These are phyloP conservation scores for Lamellibrachia luymesi DNA, from an alignment of 1,140 invertebrate genomes.

Conservation along the genomic window DNA sequence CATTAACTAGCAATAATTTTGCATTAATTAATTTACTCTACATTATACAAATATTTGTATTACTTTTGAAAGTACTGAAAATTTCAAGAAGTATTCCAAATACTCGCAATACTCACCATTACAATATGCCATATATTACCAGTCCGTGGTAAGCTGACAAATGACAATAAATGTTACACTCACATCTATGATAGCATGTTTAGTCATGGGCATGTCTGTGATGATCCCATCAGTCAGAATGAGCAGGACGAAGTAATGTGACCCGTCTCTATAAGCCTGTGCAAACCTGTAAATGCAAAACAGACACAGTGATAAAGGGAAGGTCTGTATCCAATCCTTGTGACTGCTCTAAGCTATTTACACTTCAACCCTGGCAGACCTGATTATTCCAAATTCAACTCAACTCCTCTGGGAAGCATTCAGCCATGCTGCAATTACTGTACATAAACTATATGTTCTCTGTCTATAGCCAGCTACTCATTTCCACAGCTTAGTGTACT, in stretches of 20 bases:
- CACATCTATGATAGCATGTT: constrained; percentile 60
- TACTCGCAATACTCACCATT: too few species aligned
- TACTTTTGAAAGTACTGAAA: too few species aligned
- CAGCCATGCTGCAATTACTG: background rate
- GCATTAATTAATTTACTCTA: too few species aligned
- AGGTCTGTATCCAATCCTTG: background rate
- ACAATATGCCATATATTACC: too few species aligned
- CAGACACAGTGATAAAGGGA: background rate
- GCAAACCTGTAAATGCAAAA: constrained; percentile 10
- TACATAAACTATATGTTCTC: too few species aligned
- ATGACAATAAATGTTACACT: background rate
- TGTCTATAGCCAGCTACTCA: background rate
- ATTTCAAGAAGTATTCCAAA: too few species aligned
- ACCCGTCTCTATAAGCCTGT: constrained; percentile 7
- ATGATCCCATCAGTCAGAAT: constrained; percentile 71
- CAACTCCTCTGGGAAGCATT: background rate
- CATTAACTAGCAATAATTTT: too few species aligned
- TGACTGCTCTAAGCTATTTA: too few species aligned
- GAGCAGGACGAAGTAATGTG: constrained; percentile 65
- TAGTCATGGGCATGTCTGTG: constrained; percentile 68
- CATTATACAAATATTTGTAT: too few species aligned
- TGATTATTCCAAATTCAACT: background rate
- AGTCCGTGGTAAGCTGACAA: background rate
- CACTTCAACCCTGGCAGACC: background rate
- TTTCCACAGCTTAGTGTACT: too few species aligned